phyloP scores from a whole-genome alignment of 2,888 invertebrate species.

The Drosophila birchii region DNA sequence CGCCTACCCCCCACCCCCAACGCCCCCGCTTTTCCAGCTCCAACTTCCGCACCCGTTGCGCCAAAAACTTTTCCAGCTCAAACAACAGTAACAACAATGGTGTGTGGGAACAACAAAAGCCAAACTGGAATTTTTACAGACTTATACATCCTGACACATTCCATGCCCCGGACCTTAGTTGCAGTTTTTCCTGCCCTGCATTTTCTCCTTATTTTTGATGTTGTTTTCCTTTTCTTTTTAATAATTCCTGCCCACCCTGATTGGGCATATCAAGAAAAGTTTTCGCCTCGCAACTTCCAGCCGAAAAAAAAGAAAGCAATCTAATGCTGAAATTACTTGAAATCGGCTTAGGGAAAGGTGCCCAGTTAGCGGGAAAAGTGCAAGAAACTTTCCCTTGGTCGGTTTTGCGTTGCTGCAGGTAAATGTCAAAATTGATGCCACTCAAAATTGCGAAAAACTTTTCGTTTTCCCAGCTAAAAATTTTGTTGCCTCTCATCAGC shows the following conservation, averaged over 20 bases:
- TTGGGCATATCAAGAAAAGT: conserved; percentile 63
- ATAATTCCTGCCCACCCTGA: conserved; percentile 32
- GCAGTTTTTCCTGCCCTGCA: conserved; percentile 52
- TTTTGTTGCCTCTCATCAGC: conserved; percentile 30
- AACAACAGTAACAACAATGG: conserved; percentile 16
- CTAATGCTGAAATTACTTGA: conserved; percentile 39
- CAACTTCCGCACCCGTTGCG: conserved; percentile 69
- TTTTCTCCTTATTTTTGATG: conserved; percentile 14
- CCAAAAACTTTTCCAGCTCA: conserved; percentile 66
- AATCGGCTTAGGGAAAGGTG: conserved; percentile 62
- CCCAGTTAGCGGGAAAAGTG: conserved; percentile 38
- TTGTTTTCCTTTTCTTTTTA: not conserved
- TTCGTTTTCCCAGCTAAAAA: conserved; percentile 45
- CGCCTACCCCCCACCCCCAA: not conserved
- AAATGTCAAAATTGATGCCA: conserved; percentile 83
- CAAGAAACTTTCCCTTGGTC: conserved; percentile 54
- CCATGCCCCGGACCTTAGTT: conserved; percentile 49
- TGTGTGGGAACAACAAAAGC: conserved; percentile 39
- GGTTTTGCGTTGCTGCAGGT: conserved; percentile 73
- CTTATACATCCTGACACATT: conserved; percentile 66
- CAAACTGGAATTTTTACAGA: conserved; percentile 65
- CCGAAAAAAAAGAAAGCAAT: conserved; percentile 37
- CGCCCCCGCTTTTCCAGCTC: conserved; percentile 23
- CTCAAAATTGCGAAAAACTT: conserved; percentile 72
- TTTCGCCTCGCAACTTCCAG: conserved; percentile 29